Evolutionary conservation across 2,113 vertebrate species (phyloP).

Genomic region (Actinemys pallida): DNA sequence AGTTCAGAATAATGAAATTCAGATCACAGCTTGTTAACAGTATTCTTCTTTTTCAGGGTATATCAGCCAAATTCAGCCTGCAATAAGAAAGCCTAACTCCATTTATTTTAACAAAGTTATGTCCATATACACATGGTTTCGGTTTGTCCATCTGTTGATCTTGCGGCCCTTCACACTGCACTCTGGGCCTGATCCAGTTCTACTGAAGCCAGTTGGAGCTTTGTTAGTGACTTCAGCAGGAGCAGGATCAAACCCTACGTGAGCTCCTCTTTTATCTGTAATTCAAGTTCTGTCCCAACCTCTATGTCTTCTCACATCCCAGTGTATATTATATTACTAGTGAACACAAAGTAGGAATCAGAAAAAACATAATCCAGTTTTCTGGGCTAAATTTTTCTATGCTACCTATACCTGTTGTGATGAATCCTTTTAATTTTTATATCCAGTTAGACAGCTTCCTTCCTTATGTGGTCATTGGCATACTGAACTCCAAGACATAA

Average conservation of each 20-base stretch:
- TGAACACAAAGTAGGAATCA: not conserved
- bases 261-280: rapidly evolving
- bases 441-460: conserved; percentile 16
- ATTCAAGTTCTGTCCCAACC: rapidly evolving
- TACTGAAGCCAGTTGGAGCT: not conserved
- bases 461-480: conserved; percentile 4
- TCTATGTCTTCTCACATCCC: not conserved
- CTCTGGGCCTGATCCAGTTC: not conserved
- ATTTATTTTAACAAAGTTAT: not conserved
- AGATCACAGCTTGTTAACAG: not conserved
- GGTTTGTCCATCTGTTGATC: not conserved
- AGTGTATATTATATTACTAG: not conserved
- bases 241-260: not conserved
- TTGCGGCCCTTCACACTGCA: not conserved
- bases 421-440: not conserved
- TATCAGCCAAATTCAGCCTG: rapidly evolving
- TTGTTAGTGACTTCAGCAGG: rapidly evolving
- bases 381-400: not conserved
- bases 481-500: not conserved
- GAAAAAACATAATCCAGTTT: not conserved
- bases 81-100: not conserved
- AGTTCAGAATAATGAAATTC: not conserved
- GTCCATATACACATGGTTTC: not conserved
- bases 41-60: not conserved
- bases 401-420: not conserved